Evolutionary conservation across 1,140 invertebrate genomes (phyloP), one percentile per base, ranked within the genome.

Genomic region (Triops longicaudatus): DNA sequence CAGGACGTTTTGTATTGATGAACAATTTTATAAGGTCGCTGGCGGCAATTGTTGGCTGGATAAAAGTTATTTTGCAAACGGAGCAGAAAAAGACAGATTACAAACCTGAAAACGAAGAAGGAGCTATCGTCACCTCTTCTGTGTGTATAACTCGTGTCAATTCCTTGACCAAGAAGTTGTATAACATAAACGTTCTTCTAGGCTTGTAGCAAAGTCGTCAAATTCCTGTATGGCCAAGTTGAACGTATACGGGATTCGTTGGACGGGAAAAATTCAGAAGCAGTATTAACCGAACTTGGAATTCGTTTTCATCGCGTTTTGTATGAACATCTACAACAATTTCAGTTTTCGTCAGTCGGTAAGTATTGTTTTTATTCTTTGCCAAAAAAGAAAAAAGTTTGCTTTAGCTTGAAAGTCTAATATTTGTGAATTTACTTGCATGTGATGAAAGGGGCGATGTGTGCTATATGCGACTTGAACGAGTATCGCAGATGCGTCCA

Each of bases 61-160:
- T 98, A 0, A 93, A 93, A 85, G 87, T 94, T 73, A 92, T 97
- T 82, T 86, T 99, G 1, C 91, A 95, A 84, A 91, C 88, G 5
- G 96, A 99, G 83, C 97, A 99, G 85, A 95, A 95, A 83, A 98
- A 98, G 83, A 92, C 91, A 1, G 97, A 99, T 84, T 99, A 97
- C 81, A 97, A 94, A 82, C 95, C 96, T 0, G 97, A 99, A 84
- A 91, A 87, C 6, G 81, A 81, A 71, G 79, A 80, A 26, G 85
- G 86, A 78, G 84, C 77, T 4, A 77, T 85, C 79, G 81, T 80
- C 44, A 80, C 80, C 17, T 83, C 84, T 28, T 73, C 83, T 26
- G 86, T 87, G 82, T 82, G 82, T 82, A 22, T 37, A 50, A 28
- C 78, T n/a, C n/a, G n/a, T n/a, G n/a, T n/a, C n/a, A n/a, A n/a